Base-by-base conservation (phyloP, 2,797 vertebrate genomes). In the Lycodopsis pacificus region DNA sequence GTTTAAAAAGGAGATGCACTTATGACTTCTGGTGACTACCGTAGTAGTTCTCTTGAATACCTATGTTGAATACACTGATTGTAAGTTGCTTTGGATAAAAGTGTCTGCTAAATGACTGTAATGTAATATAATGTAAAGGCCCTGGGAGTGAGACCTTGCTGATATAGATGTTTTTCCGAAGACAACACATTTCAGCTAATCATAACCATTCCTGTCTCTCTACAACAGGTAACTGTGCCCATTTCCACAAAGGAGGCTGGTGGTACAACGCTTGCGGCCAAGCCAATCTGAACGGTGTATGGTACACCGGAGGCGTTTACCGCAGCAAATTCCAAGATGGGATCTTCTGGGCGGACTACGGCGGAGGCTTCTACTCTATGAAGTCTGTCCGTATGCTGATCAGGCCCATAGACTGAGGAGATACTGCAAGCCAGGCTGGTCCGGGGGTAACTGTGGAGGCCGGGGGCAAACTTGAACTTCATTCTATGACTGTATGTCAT, bases 201-300 rank as follows among this genome's bases (percentile, higher is more conserved):
- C 7, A 11, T 67, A 25, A 7, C 27, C 10, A 5, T 32, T 61
- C 42, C 22, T 38, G 4, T 80, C 36, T 77, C 71, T 75, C 65
- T 59, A 19, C 72, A 70, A 15, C 93, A 99, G 98, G 98, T 66
- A 99, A 99, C 84, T 99, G 98, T 61, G 98, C 98, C 48, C 97
- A 99, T 81, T 99, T 98, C 93, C 97, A 99, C 83, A 99, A 99
- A 87, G 98, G 97, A 69, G 98, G 98, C 78, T 99, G 98, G 98
- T 99, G 98, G 98, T 99, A 99, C 88, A 99, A 98, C 0, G 95
- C 97, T 2, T 99, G 98, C 0, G 98, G 98, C 48, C 98, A 99
- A 85, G 95, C 96, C 70, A 99, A 99, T 80, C 97, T 99, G 59
- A 99, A 99, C 0, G 98, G 98, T 2, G 97, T 99, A n/a, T 99